phyloP scores from a whole-genome alignment of 2,797 vertebrate species.

The Epinephelus coioides region DNA sequence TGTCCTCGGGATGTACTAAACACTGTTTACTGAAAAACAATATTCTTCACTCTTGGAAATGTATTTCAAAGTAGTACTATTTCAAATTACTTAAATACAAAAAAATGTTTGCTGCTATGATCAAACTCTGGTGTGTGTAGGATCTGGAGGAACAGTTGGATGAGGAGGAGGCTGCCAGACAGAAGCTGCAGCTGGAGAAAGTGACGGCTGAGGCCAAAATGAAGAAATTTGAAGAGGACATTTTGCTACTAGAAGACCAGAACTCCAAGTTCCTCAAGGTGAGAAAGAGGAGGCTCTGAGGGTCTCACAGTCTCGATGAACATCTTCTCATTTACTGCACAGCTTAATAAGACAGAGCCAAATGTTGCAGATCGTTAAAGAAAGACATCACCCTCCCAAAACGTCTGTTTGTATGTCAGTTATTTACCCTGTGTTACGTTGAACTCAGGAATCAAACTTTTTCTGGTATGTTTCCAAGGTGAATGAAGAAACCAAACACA shows the following conservation, averaged over 20 bases:
- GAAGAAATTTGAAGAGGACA: conserved; percentile 98
- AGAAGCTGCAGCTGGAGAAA: conserved; percentile 98
- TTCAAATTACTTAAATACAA: accelerated
- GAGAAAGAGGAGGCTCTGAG: conserved; percentile 25
- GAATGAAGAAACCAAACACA: no score
- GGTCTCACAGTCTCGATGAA: no score
- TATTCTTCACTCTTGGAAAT: not conserved
- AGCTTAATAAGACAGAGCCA: no score
- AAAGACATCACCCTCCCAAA: no score
- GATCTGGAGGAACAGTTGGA: conserved; percentile 98
- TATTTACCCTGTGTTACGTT: no score
- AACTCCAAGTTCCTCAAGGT: conserved; percentile 98
- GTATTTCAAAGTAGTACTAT: not conserved
- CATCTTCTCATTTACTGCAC: no score
- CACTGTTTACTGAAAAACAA: not conserved
- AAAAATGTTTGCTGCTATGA: not conserved
- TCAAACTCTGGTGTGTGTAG: conserved; percentile 60
- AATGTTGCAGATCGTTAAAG: no score
- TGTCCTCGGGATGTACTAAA: not conserved
- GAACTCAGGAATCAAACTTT: no score
- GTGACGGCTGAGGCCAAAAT: conserved; percentile 97
- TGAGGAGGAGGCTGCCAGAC: conserved; percentile 96
- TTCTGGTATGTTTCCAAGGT: no score
- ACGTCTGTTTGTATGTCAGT: no score
- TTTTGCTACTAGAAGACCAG: conserved; percentile 96